Conservation (phyloP, 2,113 vertebrate species). For the Prunella himalayana region DNA sequence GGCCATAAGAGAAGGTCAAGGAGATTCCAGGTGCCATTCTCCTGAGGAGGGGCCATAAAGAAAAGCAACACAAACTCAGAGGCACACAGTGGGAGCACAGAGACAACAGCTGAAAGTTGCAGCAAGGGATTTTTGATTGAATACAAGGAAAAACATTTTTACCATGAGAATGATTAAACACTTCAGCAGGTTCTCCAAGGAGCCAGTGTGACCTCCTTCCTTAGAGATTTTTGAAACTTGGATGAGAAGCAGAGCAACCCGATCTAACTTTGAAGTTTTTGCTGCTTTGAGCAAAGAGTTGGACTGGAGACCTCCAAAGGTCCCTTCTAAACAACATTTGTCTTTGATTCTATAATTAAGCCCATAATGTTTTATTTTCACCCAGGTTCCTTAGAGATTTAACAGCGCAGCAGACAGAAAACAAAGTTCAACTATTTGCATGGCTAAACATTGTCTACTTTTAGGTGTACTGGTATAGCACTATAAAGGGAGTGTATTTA, state of each 20-base stretch:
- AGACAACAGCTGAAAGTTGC: background rate
- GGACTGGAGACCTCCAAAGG: background rate
- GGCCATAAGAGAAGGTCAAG: accelerated
- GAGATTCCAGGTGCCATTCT: background rate
- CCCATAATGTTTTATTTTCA: background rate
- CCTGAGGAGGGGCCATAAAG: background rate
- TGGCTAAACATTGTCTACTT: background rate
- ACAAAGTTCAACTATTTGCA: background rate
- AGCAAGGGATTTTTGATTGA: background rate
- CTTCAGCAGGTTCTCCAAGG: background rate
- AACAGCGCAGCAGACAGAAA: background rate
- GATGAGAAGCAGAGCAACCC: background rate
- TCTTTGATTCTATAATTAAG: background rate
- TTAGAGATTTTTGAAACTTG: background rate
- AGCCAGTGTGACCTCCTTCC: background rate
- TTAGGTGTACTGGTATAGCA: background rate
- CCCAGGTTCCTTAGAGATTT: background rate
- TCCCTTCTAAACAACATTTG: background rate
- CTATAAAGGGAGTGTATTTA: background rate
- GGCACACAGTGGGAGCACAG: background rate
- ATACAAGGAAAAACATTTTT: background rate
- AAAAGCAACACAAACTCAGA: background rate
- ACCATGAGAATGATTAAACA: background rate
- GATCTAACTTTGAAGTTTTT: background rate
- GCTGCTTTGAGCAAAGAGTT: background rate